Percentiles rank a stretch among this genome's conserved stretches.
These are phyloP conservation scores for Leptoclinus maculatus DNA, from an alignment of 2,797 vertebrate genomes.

Conservation along the genomic window DNA sequence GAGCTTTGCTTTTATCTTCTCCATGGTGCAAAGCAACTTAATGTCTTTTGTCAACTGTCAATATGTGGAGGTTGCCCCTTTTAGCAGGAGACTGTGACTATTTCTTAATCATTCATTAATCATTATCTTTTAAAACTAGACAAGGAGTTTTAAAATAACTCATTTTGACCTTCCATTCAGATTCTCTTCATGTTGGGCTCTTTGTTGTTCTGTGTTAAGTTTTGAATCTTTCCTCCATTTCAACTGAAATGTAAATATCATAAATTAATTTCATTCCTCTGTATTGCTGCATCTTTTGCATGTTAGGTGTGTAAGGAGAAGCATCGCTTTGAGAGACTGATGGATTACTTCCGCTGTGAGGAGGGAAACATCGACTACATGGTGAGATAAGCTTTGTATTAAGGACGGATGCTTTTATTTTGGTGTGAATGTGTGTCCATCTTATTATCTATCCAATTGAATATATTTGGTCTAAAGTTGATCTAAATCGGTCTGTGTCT, in stretches of 20 bases:
- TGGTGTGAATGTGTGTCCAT: background rate
- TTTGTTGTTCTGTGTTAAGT: background rate
- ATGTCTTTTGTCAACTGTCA: background rate
- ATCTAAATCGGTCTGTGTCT: conserved; percentile 14
- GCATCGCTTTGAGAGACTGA: conserved; percentile 96
- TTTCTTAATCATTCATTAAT: background rate
- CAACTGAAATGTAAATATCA: background rate
- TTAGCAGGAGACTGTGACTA: too few species aligned
- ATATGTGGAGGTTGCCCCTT: background rate
- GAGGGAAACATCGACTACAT: conserved; percentile 99
- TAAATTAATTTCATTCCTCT: background rate
- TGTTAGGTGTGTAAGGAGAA: conserved; percentile 96
- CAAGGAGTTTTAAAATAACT: background rate
- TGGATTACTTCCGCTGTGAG: conserved; percentile 96
- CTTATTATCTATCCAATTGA: background rate
- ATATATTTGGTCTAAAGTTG: background rate
- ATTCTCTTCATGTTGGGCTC: background rate
- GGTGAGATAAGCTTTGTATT: conserved; percentile 74
- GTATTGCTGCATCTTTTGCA: background rate
- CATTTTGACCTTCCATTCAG: background rate
- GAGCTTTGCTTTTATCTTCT: background rate
- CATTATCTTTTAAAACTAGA: background rate
- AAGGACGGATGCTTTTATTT: background rate
- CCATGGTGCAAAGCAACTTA: background rate
- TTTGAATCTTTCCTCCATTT: conserved; percentile 1